Evolutionary conservation across 2,113 vertebrate genomes (phyloP).

Genomic region (Crotalus helleri): DNA sequence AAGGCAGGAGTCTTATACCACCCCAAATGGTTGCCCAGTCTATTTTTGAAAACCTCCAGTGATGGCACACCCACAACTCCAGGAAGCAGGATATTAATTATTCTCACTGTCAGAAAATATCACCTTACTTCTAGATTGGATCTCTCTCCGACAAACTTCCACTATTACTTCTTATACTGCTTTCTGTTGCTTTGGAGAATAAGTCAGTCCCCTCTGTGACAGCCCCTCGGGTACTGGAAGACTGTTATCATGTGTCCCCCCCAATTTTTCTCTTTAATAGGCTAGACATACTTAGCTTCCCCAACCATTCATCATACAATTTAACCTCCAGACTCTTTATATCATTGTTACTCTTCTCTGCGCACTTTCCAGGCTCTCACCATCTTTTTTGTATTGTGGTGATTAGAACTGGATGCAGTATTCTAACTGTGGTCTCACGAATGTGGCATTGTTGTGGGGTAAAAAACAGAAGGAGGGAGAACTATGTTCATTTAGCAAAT

Average conservation of each 20-base stretch:
- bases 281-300: not conserved
- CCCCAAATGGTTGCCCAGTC: too few species aligned
- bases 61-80: not conserved
- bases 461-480: fast-evolving
- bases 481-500: not conserved
- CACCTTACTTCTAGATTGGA: not conserved
- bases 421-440: not conserved
- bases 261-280: not conserved
- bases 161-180: not conserved
- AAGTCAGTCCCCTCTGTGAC: not conserved
- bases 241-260: not conserved
- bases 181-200: too few species aligned
- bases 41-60: not conserved
- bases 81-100: not conserved
- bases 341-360: not conserved
- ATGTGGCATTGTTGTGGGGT: not conserved
- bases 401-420: not conserved
- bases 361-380: not conserved
- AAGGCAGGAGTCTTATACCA: too few species aligned
- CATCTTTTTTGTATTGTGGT: not conserved
- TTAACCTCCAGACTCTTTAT: not conserved
- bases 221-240: not conserved
- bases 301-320: not conserved
- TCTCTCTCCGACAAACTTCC: not conserved
- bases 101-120: not conserved